A percentile compares a stretch with the other conserved stretches of the same genome.
Evolutionary conservation across 2,113 vertebrate species (phyloP).

Genomic region (Narcine bancroftii): DNA sequence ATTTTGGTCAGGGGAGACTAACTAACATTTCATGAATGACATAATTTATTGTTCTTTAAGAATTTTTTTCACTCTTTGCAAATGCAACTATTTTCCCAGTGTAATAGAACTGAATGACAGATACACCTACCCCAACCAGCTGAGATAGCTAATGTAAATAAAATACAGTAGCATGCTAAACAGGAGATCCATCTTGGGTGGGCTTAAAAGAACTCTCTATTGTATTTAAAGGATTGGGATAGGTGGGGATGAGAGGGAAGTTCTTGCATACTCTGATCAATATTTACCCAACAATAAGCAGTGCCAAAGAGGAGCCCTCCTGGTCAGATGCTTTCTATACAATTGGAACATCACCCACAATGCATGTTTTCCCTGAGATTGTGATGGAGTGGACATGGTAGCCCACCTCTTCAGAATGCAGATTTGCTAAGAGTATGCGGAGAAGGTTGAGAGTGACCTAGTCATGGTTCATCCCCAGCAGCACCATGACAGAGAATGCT

Average conservation of each 20-base stretch:
- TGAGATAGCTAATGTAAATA: not conserved
- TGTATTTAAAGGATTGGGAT: not conserved
- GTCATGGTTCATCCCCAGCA: no score
- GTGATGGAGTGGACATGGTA: no score
- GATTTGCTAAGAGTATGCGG: no score
- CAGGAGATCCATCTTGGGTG: not conserved
- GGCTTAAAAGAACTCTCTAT: not conserved
- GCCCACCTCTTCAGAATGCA: no score
- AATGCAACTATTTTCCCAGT: not conserved
- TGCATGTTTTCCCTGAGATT: no score
- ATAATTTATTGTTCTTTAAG: not conserved
- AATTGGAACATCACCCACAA: no score
- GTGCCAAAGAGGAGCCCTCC: not conserved
- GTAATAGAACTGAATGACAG: not conserved
- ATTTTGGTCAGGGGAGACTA: not conserved
- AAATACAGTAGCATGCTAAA: not conserved
- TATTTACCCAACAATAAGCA: not conserved
- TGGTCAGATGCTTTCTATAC: no score
- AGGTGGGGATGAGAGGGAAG: not conserved
- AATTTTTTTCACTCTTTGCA: not conserved
- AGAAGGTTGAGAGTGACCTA: no score
- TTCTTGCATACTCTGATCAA: not conserved
- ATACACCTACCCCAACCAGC: not conserved
- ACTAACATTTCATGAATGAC: not conserved
- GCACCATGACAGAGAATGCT: no score